Evolutionary conservation across 2,888 invertebrate genomes (phyloP).

Genomic region (Actias luna): DNA sequence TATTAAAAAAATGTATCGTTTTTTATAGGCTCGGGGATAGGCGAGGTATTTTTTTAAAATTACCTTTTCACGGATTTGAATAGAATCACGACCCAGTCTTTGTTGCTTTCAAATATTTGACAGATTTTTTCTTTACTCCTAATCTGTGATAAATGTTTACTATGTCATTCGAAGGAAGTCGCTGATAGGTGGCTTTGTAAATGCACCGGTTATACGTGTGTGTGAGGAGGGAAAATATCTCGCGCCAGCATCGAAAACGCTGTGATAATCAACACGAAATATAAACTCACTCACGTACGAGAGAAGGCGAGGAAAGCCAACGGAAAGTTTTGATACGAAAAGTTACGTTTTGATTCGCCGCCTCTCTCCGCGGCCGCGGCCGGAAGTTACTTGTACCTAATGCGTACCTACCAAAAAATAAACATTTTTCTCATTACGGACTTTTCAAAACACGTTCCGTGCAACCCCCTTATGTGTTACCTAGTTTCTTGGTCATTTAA

Average conservation of each 20-base stretch:
- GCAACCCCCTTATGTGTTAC: neutral
- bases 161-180: no score
- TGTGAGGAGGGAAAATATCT: neutral
- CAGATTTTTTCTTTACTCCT: no score
- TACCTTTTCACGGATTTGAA: no score
- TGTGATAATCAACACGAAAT: constrained; percentile 73
- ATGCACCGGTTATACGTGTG: neutral
- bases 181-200: neutral
- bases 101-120: no score
- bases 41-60: no score
- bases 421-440: neutral
- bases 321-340: constrained; percentile 83
- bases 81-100: no score
- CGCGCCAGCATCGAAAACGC: constrained; percentile 14
- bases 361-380: no score
- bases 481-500: no score
- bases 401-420: neutral
- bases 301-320: constrained; percentile 61
- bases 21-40: no score
- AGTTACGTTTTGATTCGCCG: constrained; percentile 76
- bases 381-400: neutral
- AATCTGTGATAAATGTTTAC: no score
- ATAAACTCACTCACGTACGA: constrained; percentile 74
- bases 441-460: neutral
- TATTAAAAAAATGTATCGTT: no score